phyloP scores from a whole-genome alignment of 2,888 invertebrate species.

The Nymphalis polychloros region DNA sequence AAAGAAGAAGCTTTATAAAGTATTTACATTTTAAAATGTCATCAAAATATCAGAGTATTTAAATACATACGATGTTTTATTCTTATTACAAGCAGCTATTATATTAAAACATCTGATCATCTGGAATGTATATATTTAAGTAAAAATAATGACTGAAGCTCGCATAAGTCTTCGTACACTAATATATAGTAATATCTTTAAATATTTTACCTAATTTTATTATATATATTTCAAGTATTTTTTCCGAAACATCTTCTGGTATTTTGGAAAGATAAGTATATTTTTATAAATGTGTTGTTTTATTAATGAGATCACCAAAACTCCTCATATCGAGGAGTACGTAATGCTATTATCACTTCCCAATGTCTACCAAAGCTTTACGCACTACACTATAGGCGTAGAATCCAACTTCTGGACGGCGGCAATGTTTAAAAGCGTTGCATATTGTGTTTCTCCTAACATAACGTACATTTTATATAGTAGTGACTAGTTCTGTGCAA shows the following conservation, averaged over 20 bases:
- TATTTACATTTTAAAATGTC: not conserved
- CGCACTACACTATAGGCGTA: constrained; percentile 27
- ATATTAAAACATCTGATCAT: not conserved
- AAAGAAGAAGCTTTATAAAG: not conserved
- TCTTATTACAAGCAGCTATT: not conserved
- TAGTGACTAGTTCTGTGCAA: constrained; percentile 39
- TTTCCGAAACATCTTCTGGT: not conserved
- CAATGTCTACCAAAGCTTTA: constrained; percentile 22
- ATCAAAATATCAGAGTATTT: not conserved
- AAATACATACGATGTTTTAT: not conserved
- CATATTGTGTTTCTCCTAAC: constrained; percentile 33
- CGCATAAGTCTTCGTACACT: not conserved
- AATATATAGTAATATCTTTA: no score
- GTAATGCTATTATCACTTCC: constrained; percentile 9
- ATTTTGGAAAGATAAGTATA: not conserved
- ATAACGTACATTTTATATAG: constrained; percentile 32
- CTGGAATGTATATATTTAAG: constrained; percentile 24
- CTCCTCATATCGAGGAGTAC: not conserved
- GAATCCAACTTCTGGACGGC: constrained; percentile 55
- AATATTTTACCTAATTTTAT: constrained; percentile 6
- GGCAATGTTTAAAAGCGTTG: constrained; percentile 56
- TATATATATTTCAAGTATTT: not conserved
- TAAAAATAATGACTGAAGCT: not conserved
- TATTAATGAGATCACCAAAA: constrained; percentile 6
- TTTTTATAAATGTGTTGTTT: constrained; percentile 6